Percentiles rank a stretch among this genome's conserved stretches.
phyloP scores from a whole-genome alignment of 2,113 vertebrate genomes.

The Zeus faber region DNA sequence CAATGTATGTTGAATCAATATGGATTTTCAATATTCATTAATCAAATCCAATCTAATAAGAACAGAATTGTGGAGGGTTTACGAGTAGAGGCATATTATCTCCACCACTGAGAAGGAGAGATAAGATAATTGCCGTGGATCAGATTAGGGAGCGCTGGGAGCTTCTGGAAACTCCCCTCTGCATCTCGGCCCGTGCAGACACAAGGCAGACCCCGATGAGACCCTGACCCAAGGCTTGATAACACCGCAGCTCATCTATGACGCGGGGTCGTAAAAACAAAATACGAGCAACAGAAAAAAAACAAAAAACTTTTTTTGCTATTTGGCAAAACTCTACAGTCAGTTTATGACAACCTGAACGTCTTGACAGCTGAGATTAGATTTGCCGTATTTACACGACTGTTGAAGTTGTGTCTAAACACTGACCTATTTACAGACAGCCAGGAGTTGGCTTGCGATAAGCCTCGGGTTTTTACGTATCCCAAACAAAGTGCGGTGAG shows the following conservation, averaged over 20 bases:
- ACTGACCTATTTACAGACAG: constrained; percentile 39
- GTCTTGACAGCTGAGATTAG: constrained; percentile 31
- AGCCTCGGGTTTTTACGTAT: constrained; percentile 31
- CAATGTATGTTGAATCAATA: too few species aligned
- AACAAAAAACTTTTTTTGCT: neutral
- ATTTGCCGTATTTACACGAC: constrained; percentile 33
- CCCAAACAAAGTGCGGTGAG: constrained; percentile 37
- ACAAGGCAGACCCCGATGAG: constrained; percentile 53
- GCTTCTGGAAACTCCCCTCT: constrained; percentile 32
- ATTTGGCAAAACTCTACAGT: constrained; percentile 12
- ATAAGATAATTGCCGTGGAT: constrained; percentile 74
- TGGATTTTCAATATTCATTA: too few species aligned
- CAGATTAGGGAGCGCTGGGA: constrained; percentile 63
- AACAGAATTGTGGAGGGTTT: too few species aligned
- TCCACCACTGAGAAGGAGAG: constrained; percentile 60
- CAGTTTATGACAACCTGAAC: constrained; percentile 27
- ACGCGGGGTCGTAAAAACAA: constrained; percentile 6
- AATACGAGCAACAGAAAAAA: too few species aligned
- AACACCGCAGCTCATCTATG: constrained; percentile 32
- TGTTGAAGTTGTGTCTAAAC: constrained; percentile 37
- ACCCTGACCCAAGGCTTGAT: constrained; percentile 46
- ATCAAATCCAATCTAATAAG: too few species aligned
- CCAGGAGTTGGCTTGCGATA: constrained; percentile 37
- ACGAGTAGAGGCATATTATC: constrained; percentile 68
- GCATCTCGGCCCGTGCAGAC: constrained; percentile 29